Base-by-base conservation (phyloP, 2,797 vertebrate species). In the Mormyrops boulengeri region DNA sequence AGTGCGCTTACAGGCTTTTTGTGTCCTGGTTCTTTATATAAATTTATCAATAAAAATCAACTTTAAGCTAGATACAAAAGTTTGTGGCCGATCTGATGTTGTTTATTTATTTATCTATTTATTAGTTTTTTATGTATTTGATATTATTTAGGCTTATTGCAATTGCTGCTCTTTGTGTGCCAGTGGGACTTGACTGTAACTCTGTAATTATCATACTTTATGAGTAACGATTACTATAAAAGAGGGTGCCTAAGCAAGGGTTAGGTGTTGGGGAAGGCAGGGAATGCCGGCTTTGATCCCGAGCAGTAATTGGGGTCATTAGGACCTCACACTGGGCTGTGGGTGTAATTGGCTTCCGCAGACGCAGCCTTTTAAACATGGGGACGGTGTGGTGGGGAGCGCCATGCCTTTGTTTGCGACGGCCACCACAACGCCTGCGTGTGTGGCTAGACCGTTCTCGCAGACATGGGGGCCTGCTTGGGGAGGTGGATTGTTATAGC, bases 401-500 rank as follows among this genome's bases (percentile, higher is more conserved):
- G 85, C 89, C 92, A 91, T 94, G 94, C 93, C 94, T 96, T 95
- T 95, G 95, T 96, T 95, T 96, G 95, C 91, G 95, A 94, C 94
- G 93, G 92, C 92, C 93, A 92, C 95, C 95, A 95, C 95, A 95
- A 57, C 2, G 55, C 19, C 73, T 52, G 38, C 55, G 26, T 88
- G 87, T 85, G 89, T 84, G 89, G 89, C 73, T 62, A 44, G 19
- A 44, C 91, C 87, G 91, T 89, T 92, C 92, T 93, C 93, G 91
- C 90, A 93, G 94, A 93, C 94, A 93, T 92, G 93, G 93, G 73
- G 85, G 73, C 92, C 92, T 94, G 94, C 95, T 94, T 95, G 89
- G 91, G 93, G 94, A 93, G 95, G 95, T 95, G 96, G 95, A 96
- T 96, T 95, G 95, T 96, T 96, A 96, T 95, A 95, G 95, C 94